Evolutionary conservation across 1,140 invertebrate genomes (phyloP), one percentile per base, ranked within the genome.

Genomic region (Drosophila carrolli): DNA sequence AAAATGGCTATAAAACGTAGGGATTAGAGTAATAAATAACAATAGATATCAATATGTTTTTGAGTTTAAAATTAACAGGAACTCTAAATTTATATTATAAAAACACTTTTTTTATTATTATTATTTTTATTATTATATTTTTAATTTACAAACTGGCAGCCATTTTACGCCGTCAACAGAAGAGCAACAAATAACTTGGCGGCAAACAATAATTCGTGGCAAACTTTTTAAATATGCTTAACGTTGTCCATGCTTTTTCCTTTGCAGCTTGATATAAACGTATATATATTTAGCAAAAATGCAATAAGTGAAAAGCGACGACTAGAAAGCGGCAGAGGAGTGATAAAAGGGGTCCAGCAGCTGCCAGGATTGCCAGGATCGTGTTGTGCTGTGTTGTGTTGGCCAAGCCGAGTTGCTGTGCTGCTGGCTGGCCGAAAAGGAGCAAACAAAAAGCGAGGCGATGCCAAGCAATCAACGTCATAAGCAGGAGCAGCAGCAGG

Each of bases 391-490:
- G 46, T 58, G 32, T 32, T 46, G 41, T 61, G 44, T 46, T 60
- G 61, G 60, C 60, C 60, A 59, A 40, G 43, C 60, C 44, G 23
- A 58, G 44, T 62, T 48, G 56, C 40, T 38, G 41, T 38, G 38
- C 23, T 50, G 16, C 14, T 62, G 60, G 37, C 53, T 56, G 41
- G 40, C 50, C 57, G 29, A 51, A 51, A 29, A 53, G 72, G 47
- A 51, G 70, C 61, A 79, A 83, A 77, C 73, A 67, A 81, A 65
- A 81, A 66, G 61, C 80, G 59, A 74, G 84, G 83, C 81, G 78
- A 86, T 86, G 83, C 83, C 68, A 86, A 88, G 83, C 79, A 86
- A 86, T 88, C 83, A 86, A 79, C 83, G 79, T 83, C 83, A 86
- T 79, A 75, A 77, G 58, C 75, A 78, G 66, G 43, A 78, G 75